These are phyloP conservation scores for Drosophila mojavensis DNA, from an alignment of 1,140 invertebrate species.

Conservation along the genomic window DNA sequence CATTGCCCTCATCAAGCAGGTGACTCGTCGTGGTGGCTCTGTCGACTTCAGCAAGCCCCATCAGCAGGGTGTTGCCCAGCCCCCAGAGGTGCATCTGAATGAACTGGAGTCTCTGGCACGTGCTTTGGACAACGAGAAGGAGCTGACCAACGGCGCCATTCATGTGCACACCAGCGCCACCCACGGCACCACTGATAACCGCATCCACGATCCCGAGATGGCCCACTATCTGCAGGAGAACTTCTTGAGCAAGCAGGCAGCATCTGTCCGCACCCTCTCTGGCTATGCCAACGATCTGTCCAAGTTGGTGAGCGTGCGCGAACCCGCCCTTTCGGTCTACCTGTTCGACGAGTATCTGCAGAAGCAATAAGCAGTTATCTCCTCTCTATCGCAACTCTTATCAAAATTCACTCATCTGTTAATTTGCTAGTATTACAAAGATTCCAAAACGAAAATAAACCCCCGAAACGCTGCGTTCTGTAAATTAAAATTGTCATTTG, in stretches of 20 bases:
- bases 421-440: slow-evolving; percentile 30
- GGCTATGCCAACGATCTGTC: slow-evolving; percentile 90
- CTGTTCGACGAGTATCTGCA: slow-evolving; percentile 92
- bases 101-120: slow-evolving; percentile 90
- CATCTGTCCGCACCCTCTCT: slow-evolving; percentile 88
- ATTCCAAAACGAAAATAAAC: slow-evolving; percentile 15
- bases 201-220: slow-evolving; percentile 88
- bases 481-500: slow-evolving; percentile 53
- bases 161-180: slow-evolving; percentile 86
- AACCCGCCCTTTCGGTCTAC: slow-evolving; percentile 88
- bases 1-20: slow-evolving; percentile 90
- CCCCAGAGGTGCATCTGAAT: slow-evolving; percentile 79
- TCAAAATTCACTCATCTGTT: slow-evolving; percentile 35
- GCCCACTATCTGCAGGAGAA: slow-evolving; percentile 90
- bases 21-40: slow-evolving; percentile 88
- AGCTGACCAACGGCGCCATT: slow-evolving; percentile 88
- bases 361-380: slow-evolving; percentile 84
- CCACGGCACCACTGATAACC: slow-evolving; percentile 81
- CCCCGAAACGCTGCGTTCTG: slow-evolving; percentile 23
- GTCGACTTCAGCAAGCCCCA: slow-evolving; percentile 63
- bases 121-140: slow-evolving; percentile 90
- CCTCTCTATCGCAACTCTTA: slow-evolving; percentile 29
- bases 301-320: slow-evolving; percentile 86
- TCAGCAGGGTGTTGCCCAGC: slow-evolving; percentile 36
- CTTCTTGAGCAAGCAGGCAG: slow-evolving; percentile 88